These are phyloP conservation scores for Caenorhabditis tropicalis DNA, from an alignment of 1,140 invertebrate genomes.

Conservation along the genomic window DNA sequence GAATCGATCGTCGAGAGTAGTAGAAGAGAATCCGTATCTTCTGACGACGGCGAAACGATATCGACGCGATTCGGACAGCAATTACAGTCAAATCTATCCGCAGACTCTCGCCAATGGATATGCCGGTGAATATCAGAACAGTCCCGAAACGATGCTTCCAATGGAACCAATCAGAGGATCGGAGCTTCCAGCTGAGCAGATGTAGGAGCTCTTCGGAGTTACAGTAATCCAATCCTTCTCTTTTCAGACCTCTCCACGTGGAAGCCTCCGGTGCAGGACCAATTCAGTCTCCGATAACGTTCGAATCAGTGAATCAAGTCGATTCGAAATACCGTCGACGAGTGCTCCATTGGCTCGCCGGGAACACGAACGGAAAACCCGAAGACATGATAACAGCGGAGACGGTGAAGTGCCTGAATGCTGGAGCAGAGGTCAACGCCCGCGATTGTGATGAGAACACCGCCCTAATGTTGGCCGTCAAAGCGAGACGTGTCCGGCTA, in stretches of 20 bases:
- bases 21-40: no score
- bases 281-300: background rate
- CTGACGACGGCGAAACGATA: background rate
- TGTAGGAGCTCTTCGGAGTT: background rate
- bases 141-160: no score
- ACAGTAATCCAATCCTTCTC: no score
- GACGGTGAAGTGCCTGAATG: background rate
- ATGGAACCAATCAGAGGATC: no score
- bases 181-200: background rate
- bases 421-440: constrained; percentile 41
- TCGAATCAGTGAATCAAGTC: background rate
- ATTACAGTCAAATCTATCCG: background rate
- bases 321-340: background rate
- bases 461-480: constrained; percentile 68
- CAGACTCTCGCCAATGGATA: background rate
- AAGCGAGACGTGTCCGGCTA: constrained; percentile 59
- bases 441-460: constrained; percentile 59
- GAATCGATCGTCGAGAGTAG: background rate
- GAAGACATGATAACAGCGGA: constrained; percentile 7
- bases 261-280: background rate
- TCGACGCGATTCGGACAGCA: no score
- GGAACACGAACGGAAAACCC: background rate
- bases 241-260: background rate
- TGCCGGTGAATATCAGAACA: background rate
- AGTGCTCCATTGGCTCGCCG: background rate